A percentile compares a stretch with the other conserved stretches of the same genome.
These are phyloP conservation scores for Notothenia rossii DNA, from an alignment of 2,113 vertebrate species.

Conservation along the genomic window DNA sequence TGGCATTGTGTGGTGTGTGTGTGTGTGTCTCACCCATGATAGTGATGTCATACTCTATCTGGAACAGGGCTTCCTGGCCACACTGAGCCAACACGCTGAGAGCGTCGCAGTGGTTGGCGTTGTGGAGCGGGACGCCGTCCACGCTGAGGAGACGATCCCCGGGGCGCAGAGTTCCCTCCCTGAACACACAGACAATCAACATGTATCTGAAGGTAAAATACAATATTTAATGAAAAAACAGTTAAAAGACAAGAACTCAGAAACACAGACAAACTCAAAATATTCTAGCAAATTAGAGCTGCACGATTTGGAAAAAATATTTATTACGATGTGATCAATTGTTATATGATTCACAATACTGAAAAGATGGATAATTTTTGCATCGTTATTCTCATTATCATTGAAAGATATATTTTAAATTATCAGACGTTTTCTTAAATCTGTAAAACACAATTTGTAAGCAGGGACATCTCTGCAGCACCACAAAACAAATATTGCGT, in stretches of 20 bases:
- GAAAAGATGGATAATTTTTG: too few species aligned
- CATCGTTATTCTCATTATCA: too few species aligned
- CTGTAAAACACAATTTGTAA: too few species aligned
- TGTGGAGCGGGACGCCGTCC: conserved; percentile 93
- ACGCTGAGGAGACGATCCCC: conserved; percentile 93
- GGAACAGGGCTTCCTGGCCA: conserved; percentile 93
- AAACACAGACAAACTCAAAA: too few species aligned
- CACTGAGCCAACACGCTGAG: conserved; percentile 90
- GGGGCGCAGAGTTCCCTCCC: conserved; percentile 93
- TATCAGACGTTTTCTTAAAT: too few species aligned
- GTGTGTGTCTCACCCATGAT: conserved; percentile 89
- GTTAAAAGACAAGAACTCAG: background rate
- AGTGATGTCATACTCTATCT: conserved; percentile 95
- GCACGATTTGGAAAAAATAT: too few species aligned
- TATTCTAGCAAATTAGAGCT: background rate
- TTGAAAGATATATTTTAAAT: too few species aligned
- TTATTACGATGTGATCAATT: too few species aligned
- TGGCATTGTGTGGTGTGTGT: background rate
- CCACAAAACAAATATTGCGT: too few species aligned
- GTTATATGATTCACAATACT: too few species aligned
- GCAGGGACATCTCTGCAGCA: too few species aligned
- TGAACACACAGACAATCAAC: conserved; percentile 59
- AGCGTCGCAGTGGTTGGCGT: conserved; percentile 88
- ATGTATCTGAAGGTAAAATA: too few species aligned
- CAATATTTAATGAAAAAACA: background rate